Base-by-base conservation (phyloP, 2,888 invertebrate genomes). In the Watsonalla cultraria region DNA sequence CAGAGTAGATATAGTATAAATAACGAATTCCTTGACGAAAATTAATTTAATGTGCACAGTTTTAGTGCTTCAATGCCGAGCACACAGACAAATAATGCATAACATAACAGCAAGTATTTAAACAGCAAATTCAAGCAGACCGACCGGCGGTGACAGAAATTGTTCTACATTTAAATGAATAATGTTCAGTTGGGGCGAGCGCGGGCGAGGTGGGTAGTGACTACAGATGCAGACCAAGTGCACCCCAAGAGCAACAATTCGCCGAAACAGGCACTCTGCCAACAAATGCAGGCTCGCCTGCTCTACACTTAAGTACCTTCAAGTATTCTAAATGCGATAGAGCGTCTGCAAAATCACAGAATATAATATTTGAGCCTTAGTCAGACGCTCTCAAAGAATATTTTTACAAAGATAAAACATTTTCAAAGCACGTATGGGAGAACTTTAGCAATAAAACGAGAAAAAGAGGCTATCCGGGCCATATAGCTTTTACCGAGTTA, bases 401-500 rank as follows among this genome's bases (percentile, higher is more conserved):
- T 14, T 37, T 24, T 37, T 56, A 47, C 35, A 63, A 64, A 63
- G 61, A 66, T 75, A 76, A 75, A 78, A 76, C 68, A 70, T 72
- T 76, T 72, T 75, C 74, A 74, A 78, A 76, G 78, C 84, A 85
- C 84, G 84, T 85, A 85, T 85, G 82, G 76, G 77, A 75, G 76
- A 88, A 87, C 80, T 88, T 89, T 81, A 63, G 79, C 82, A 88
- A 89, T 89, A 87, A 88, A 86, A 84, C 67, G 78, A 72, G 76
- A 79, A 84, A 82, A 82, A 81, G 81, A 76, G 76, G 76, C 80
- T 82, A 76, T 75, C 68, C 72, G 76, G 75, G 75, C 76, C 77
- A 76, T 80, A 80, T 80, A 80, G 82, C 84, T 82, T 82, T 85
- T 80, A 80, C 79, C 67, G 71, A 84, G 84, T 83, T 82, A 79